Evolutionary conservation across 2,888 invertebrate genomes (phyloP).

Genomic region (Synergus japonicus): DNA sequence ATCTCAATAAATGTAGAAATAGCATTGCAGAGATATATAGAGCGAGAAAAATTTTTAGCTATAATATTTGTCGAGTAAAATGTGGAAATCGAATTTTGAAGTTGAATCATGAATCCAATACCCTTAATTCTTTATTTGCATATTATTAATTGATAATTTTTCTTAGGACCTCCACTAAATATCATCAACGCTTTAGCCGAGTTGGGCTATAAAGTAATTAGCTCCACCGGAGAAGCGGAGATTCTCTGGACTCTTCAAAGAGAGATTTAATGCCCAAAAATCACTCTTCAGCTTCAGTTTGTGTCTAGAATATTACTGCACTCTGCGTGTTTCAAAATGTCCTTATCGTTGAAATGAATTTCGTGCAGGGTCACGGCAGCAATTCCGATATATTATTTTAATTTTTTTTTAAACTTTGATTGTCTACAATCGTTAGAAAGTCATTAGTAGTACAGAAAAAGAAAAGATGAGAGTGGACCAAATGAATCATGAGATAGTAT

Average conservation of each 20-base stretch:
- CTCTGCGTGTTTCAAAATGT: background rate
- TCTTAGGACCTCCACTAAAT: conserved; percentile 82
- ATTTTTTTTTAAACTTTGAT: background rate
- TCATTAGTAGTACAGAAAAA: conserved; percentile 21
- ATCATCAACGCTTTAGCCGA: conserved; percentile 87
- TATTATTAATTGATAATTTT: conserved; percentile 31
- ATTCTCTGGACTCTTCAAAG: conserved; percentile 91
- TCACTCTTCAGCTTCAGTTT: conserved; percentile 21
- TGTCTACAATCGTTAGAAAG: conserved; percentile 42
- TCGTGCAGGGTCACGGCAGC: background rate
- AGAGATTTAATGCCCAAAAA: conserved; percentile 79
- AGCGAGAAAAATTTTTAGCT: too few species aligned
- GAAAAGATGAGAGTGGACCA: conserved; percentile 32
- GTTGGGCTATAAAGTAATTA: conserved; percentile 87
- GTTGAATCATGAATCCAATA: too few species aligned
- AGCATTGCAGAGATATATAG: too few species aligned
- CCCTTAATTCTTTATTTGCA: background rate
- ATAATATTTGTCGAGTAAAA: too few species aligned
- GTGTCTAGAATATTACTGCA: conserved; percentile 30
- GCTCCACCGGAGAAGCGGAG: conserved; percentile 89
- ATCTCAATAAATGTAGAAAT: too few species aligned
- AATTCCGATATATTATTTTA: background rate
- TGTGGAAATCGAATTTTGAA: too few species aligned
- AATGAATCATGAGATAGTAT: conserved; percentile 40
- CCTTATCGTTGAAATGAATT: background rate